Evolutionary conservation across 1,140 invertebrate species (phyloP), one percentile per base, ranked within the genome.

Genomic region (Agraylea sexmaculata): DNA sequence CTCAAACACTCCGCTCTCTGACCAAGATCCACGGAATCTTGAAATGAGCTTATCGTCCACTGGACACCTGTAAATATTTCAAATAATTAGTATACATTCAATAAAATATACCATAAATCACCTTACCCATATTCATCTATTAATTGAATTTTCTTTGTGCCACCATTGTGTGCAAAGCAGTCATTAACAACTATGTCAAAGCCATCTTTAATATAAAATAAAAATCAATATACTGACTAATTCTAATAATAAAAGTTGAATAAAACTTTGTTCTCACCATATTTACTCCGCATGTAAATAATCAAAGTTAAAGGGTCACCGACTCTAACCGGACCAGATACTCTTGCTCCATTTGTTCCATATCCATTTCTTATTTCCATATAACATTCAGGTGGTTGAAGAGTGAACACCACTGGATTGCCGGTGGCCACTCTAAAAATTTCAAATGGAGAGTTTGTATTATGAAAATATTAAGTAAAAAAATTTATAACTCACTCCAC

Each of bases 131-230:
- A 87, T 59, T 91, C 84, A 62, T 93, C 88, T 40, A 92, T 93
- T 23, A 94, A 68, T 54, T 90, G 85, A 51, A 94, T 89, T 49
- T 78, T 75, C 58, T 92, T 92, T 41, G 83, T 83, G 3, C 83
- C 88, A 30, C 89, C 89, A 66, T 94, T 94, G 58, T 94, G 89
- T 1, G 89, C 88, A 55, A 81, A 89, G 58, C 89, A 94, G 58
- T 93, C 88, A 57, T 91, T 94, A 4, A 94, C 88, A n/a, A 92
- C 85, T 45, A 94, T 89, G 56, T 94, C 89, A 55, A 92, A 94
- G 40, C 88, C 88, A 64, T 91, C 86, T 91, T 66, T 42, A 68
- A 61, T 50, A 53, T 51, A 51, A 42, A 37, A 37, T 45, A 35
- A 38, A 35, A 33, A 51, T 30, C 32, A 46, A 36, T 40, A 42